Percentiles rank a stretch among this genome's conserved stretches.
These are phyloP conservation scores for Melieria crassipennis DNA, from an alignment of 2,888 invertebrate species.

Conservation along the genomic window DNA sequence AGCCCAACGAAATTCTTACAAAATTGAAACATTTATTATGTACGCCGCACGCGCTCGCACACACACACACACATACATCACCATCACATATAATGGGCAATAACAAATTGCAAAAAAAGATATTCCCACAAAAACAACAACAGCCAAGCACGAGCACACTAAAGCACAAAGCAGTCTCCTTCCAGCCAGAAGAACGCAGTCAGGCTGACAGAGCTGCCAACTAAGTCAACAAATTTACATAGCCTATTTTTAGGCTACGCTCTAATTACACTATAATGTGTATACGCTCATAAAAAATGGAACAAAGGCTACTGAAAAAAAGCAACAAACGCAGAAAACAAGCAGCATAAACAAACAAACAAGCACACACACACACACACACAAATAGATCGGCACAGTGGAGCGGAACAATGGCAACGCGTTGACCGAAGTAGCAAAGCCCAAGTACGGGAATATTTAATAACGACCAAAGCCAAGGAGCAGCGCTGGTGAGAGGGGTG, in stretches of 20 bases:
- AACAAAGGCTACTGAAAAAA: slow-evolving; percentile 12
- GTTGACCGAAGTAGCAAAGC: too few species aligned
- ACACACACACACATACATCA: too few species aligned
- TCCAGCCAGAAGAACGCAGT: background rate
- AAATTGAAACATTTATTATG: slow-evolving; percentile 33
- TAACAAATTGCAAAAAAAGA: background rate
- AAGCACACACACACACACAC: too few species aligned
- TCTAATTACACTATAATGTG: slow-evolving; percentile 35
- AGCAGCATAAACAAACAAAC: background rate
- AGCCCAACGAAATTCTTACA: background rate
- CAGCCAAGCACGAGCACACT: slow-evolving; percentile 3
- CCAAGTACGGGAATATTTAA: too few species aligned
- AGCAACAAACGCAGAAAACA: background rate
- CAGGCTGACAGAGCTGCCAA: background rate
- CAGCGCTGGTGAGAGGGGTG: slow-evolving; percentile 11
- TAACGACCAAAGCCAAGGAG: too few species aligned
- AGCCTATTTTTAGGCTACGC: slow-evolving; percentile 37
- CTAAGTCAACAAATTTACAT: slow-evolving; percentile 7
- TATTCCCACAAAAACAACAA: slow-evolving; percentile 13
- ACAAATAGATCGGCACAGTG: background rate
- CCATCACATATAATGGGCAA: too few species aligned
- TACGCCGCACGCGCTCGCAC: background rate
- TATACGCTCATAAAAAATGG: background rate
- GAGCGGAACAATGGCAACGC: background rate
- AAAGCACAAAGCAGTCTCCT: background rate